Conservation (phyloP, 2,888 invertebrate genomes). For the Thalpophila matura region DNA sequence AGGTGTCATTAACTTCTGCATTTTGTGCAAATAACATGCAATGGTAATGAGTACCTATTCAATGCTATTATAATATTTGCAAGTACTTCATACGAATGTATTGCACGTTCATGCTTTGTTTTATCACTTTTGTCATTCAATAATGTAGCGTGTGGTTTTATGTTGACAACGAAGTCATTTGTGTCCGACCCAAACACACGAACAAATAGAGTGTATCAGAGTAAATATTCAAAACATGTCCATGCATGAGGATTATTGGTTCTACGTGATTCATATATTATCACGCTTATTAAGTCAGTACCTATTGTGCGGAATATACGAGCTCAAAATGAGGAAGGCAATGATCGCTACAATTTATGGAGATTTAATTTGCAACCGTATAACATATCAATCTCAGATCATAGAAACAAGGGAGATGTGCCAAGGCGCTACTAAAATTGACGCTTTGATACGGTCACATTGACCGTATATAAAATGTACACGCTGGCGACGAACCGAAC, state of each 20-base stretch:
- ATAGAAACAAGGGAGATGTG: too few species aligned
- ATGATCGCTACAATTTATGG: not conserved
- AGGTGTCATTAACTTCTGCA: conserved; percentile 15
- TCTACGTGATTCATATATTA: conserved; percentile 38
- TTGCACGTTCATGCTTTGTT: conserved; percentile 13
- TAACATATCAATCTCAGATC: too few species aligned
- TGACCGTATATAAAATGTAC: too few species aligned
- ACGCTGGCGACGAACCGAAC: too few species aligned
- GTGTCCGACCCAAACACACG: conserved; percentile 9
- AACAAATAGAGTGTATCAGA: conserved; percentile 30
- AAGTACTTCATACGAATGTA: not conserved
- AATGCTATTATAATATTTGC: not conserved
- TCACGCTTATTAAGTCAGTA: not conserved
- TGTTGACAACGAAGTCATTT: conserved; percentile 2
- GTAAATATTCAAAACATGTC: conserved; percentile 44
- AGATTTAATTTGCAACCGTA: not conserved
- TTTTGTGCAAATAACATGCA: conserved; percentile 25
- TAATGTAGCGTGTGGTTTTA: not conserved
- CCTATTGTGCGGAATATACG: not conserved
- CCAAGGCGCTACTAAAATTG: too few species aligned
- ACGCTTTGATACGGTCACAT: too few species aligned
- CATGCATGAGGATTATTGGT: conserved; percentile 23
- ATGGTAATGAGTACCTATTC: not conserved
- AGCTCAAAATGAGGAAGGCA: conserved; percentile 6
- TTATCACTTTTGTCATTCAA: conserved; percentile 20